Percentiles rank a stretch among this genome's conserved stretches.
These are phyloP conservation scores for Callipepla squamata DNA, from an alignment of 2,113 vertebrate species.

Conservation along the genomic window DNA sequence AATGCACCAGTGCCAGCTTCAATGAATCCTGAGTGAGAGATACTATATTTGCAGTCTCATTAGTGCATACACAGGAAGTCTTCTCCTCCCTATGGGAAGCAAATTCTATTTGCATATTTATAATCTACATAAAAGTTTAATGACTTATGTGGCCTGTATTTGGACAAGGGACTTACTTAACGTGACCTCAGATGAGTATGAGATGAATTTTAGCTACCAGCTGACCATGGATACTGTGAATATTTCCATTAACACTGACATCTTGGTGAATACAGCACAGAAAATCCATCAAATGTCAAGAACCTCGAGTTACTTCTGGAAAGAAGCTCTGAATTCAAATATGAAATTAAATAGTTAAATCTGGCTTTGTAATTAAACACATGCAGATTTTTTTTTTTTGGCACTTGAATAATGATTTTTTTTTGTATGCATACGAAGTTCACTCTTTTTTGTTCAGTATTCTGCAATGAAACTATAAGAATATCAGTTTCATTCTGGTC, in stretches of 20 bases:
- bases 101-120: neutral
- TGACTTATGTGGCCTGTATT: neutral
- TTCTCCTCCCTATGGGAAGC: neutral
- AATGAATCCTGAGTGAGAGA: neutral
- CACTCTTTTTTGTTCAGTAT: neutral
- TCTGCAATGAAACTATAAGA: neutral
- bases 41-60: neutral
- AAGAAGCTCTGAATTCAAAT: neutral
- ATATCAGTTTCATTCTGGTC: neutral
- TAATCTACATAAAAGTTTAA: neutral
- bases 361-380: neutral
- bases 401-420: neutral
- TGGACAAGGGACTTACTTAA: neutral
- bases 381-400: neutral
- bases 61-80: neutral
- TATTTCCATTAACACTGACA: neutral
- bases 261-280: neutral
- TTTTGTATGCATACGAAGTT: neutral
- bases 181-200: neutral
- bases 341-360: neutral
- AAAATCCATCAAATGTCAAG: neutral
- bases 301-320: neutral
- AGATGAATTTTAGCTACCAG: neutral
- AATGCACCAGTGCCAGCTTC: neutral
- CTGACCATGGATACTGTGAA: neutral